Evolutionary conservation across 2,113 vertebrate genomes (phyloP), one percentile per base, ranked within the genome.

Genomic region (Gymnocephalus cernua): DNA sequence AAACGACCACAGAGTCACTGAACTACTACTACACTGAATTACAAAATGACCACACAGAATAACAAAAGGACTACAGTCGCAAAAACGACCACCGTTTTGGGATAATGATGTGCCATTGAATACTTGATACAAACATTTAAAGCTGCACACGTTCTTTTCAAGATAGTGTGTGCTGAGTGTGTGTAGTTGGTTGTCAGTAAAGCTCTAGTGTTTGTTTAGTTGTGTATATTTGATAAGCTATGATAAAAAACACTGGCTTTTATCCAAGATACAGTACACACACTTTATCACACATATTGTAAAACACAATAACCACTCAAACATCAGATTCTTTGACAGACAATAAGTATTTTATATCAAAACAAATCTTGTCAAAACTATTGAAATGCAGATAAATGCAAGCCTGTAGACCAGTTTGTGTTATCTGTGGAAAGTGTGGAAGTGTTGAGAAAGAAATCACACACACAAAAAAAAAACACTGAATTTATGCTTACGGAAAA

Each of bases 171-270:
- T 35, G n/a, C 53, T 56, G 65, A 56, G 27, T 50, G 27, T 66
- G 62, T 68, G 15, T 48, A 29, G 50, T 51, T 74, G 12, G 48
- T 54, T 73, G 54, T 73, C 45, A 61, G 25, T 62, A n/a, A 61
- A 69, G 1, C 51, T 74, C 18, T 9, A 74, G 35, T 80, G 74
- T 89, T 86, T 86, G 73, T 84, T 85, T 48, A 83, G 16, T 50
- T 70, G 62, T 89, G 77, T 87, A 54, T 71, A 61, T 75, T 64
- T 85, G 83, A 92, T 90, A 90, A 76, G 67, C 48, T 10, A 6
- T 1, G 86, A 91, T 88, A 85, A 76, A 74, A 61, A 84, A 68
- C 27, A 82, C 12, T 56, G 47, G 38, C 38, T 74, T 41, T 85
- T 67, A 66, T 91, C 83, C 71, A 72, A 69, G 62, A 15, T 35